Evolutionary conservation across 30 jellyfish, hydroid and myxozoan genomes (phyloP), one percentile per base, ranked within the genome.

Genomic region (Aurelia sp.): DNA sequence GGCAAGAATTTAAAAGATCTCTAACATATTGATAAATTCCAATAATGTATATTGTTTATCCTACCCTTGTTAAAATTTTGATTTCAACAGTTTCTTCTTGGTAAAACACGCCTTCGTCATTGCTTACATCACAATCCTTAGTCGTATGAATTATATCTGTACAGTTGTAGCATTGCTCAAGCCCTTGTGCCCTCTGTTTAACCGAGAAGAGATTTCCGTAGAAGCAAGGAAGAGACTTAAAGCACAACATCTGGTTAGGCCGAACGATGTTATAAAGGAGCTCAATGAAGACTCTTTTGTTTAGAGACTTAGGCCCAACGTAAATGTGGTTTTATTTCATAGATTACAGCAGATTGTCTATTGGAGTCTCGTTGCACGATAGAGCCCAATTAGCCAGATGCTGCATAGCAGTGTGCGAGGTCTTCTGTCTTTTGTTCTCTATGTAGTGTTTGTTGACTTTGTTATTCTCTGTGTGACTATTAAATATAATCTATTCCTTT

Each of bases 341-440:
- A 55, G 76, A 76, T 62, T 51, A 60, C 78, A 74, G 69, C 66
- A 50, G 30, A 11, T 76, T 59, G 76, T 19, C 76, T 44, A 67
- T 76, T 51, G 5, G 64, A 37, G 30, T 51, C 76, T 58, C 69
- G 76, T 52, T 58, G 41, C 13, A 44, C 86, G n/a, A 30, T 76
- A 76, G 69, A 76, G 47, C 76, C 76, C 52, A 76, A 21, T 20
- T 40, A 22, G 60, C 73, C 86, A 76, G 86, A 76, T 76, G 86
- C 57, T 76, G 33, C 18, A 30, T 69, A 35, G 65, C 66, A 58
- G 78, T 60, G 53, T 30, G 21, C 27, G 6, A 13, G 17, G 50
- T 23, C 52, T 30, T 61, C 74, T 64, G 11, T 37, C 41, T 13
- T 64, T 64, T 64, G 41, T 20, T 18, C 8, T 58, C 74, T 13